phyloP scores from a whole-genome alignment of 2,888 invertebrate genomes.

The Pterostichus niger region DNA sequence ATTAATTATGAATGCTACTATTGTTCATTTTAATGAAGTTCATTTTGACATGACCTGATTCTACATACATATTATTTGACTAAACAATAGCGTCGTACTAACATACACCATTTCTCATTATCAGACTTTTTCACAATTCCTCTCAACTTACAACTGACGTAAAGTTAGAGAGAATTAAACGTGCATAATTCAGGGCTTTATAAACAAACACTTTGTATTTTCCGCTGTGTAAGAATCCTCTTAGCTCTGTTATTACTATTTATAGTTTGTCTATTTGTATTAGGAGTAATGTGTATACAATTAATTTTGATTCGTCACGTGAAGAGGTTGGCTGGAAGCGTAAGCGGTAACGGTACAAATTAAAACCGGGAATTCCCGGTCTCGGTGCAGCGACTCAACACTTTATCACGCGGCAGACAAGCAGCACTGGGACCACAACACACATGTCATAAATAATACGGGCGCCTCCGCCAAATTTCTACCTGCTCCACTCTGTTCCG shows the following conservation, averaged over 20 bases:
- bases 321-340: not conserved
- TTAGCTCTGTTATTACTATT: no score
- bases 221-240: no score
- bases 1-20: conserved; percentile 39
- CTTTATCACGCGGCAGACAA: conserved; percentile 58
- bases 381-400: conserved; percentile 60
- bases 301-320: conserved; percentile 34
- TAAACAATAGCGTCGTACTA: not conserved
- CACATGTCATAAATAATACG: conserved; percentile 43
- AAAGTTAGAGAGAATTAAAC: not conserved
- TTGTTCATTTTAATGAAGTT: conserved; percentile 46
- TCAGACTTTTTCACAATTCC: conserved; percentile 20
- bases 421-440: conserved; percentile 40
- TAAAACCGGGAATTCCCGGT: conserved; percentile 61
- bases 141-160: not conserved
- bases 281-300: not conserved
- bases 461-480: not conserved
- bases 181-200: not conserved
- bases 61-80: conserved; percentile 28
- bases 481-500: not conserved
- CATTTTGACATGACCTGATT: conserved; percentile 41
- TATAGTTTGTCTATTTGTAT: not conserved
- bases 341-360: conserved; percentile 57
- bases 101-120: conserved; percentile 32
- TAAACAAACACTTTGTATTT: not conserved